These are phyloP conservation scores for Neodiprion fabricii DNA, from an alignment of 1,140 invertebrate species.

Conservation along the genomic window DNA sequence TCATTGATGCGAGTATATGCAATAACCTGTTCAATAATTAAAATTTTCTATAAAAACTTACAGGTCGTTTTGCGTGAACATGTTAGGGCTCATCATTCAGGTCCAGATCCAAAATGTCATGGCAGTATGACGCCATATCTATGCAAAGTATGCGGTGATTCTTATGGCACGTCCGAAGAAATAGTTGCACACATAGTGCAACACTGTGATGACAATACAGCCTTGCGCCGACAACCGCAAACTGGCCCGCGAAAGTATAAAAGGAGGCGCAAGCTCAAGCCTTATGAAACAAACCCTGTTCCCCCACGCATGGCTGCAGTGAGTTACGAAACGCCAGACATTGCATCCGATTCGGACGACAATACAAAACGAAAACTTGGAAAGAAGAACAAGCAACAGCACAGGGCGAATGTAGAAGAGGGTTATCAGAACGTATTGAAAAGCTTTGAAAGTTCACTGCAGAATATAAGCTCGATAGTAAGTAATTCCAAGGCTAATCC, in stretches of 20 bases:
- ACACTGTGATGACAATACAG: constrained; percentile 83
- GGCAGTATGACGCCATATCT: constrained; percentile 67
- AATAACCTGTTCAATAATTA: no score
- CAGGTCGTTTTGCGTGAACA: constrained; percentile 80
- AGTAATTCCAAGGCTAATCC: constrained; percentile 54
- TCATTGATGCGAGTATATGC: background rate
- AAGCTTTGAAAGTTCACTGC: constrained; percentile 63
- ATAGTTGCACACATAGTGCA: constrained; percentile 81
- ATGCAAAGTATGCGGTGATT: constrained; percentile 77
- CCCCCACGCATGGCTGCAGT: constrained; percentile 49
- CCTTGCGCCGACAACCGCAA: constrained; percentile 76
- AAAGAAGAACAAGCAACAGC: constrained; percentile 53
- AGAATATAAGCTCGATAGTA: constrained; percentile 64
- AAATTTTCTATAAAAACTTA: constrained; percentile 11
- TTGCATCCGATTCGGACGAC: constrained; percentile 59
- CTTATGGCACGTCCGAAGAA: constrained; percentile 73
- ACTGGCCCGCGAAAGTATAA: constrained; percentile 81
- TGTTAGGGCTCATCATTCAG: constrained; percentile 82
- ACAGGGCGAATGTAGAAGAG: constrained; percentile 55
- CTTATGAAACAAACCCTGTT: constrained; percentile 60
- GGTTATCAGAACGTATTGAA: constrained; percentile 61
- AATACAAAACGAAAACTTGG: constrained; percentile 55
- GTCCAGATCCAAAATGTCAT: constrained; percentile 69
- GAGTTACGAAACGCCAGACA: constrained; percentile 52
- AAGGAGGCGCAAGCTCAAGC: constrained; percentile 74